Conservation (phyloP, 2,888 invertebrate species). For the Bedellia somnulentella region DNA sequence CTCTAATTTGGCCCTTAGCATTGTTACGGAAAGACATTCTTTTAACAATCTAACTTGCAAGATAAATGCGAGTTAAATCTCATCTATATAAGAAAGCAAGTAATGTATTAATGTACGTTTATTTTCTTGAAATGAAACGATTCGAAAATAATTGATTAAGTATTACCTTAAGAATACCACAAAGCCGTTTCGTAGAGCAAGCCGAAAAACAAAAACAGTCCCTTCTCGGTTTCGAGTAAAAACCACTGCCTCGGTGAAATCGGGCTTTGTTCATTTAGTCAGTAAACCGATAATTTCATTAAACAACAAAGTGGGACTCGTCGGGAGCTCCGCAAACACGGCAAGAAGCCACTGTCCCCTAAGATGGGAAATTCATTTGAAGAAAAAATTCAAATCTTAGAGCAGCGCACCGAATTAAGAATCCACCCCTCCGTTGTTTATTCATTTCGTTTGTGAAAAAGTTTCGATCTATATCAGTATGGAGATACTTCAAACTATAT, state of each 20-base stretch:
- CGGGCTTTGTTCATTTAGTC: conserved; percentile 61
- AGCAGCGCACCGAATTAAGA: conserved; percentile 32
- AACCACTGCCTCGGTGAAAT: conserved; percentile 40
- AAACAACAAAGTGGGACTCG: conserved; percentile 58
- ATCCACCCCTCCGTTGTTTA: conserved; percentile 17
- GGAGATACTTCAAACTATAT: too few species aligned
- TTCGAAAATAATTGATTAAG: conserved; percentile 60
- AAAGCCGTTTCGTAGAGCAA: conserved; percentile 43
- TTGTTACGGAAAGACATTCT: too few species aligned
- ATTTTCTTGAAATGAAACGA: conserved; percentile 21
- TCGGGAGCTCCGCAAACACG: conserved; percentile 48
- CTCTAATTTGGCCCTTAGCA: conserved; percentile 34
- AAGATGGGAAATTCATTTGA: conserved; percentile 52
- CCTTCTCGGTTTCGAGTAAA: conserved; percentile 41
- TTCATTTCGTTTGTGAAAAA: conserved; percentile 15
- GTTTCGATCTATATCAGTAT: conserved; percentile 9
- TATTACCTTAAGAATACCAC: conserved; percentile 38
- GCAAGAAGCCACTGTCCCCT: conserved; percentile 58
- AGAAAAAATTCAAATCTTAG: conserved; percentile 46
- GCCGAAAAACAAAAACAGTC: conserved; percentile 46
- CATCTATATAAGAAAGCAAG: too few species aligned
- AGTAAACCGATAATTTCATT: conserved; percentile 63
- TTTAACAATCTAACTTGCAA: too few species aligned
- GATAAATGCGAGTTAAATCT: too few species aligned
- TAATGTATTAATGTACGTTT: conserved; percentile 2